These are phyloP conservation scores for Aleiodes testaceus DNA, from an alignment of 2,888 invertebrate genomes.

Conservation along the genomic window DNA sequence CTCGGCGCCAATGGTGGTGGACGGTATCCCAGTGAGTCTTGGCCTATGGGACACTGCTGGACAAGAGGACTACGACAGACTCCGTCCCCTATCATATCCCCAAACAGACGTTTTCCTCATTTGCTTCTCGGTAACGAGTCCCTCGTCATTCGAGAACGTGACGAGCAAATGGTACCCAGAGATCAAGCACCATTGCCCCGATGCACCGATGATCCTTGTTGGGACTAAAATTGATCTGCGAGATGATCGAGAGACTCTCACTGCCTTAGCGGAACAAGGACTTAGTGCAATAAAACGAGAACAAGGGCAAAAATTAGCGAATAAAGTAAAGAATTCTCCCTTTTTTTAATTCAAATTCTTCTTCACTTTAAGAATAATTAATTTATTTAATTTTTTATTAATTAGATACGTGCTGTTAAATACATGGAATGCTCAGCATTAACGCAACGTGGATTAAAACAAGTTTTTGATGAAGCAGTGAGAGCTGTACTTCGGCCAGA, in stretches of 20 bases:
- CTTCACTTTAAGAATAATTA: no score
- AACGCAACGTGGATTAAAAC: conserved; percentile 96
- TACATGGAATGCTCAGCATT: conserved; percentile 99
- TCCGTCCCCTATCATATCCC: conserved; percentile 96
- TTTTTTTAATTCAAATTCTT: no score
- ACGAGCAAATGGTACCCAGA: conserved; percentile 99
- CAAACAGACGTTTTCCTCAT: conserved; percentile 99
- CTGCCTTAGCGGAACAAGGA: conserved; percentile 93
- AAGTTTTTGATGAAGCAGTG: conserved; percentile 99
- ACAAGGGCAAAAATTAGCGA: conserved; percentile 98
- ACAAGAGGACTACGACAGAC: conserved; percentile 97
- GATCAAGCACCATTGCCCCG: conserved; percentile 99
- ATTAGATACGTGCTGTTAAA: conserved; percentile 93
- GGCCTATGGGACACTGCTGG: conserved; percentile 99
- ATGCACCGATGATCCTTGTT: conserved; percentile 98
- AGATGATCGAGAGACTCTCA: conserved; percentile 96
- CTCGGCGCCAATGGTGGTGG: conserved; percentile 98
- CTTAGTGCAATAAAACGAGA: conserved; percentile 96
- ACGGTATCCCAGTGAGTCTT: conserved; percentile 96
- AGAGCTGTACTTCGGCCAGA: conserved; percentile 97
- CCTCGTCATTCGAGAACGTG: conserved; percentile 99
- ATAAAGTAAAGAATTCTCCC: conserved; percentile 77
- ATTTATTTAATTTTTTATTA: background rate
- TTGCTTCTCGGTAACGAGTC: conserved; percentile 99
- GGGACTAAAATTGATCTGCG: conserved; percentile 99